Percentiles rank a stretch among this genome's conserved stretches.
Evolutionary conservation across 1,140 invertebrate genomes (phyloP).

Genomic region (Musca domestica): DNA sequence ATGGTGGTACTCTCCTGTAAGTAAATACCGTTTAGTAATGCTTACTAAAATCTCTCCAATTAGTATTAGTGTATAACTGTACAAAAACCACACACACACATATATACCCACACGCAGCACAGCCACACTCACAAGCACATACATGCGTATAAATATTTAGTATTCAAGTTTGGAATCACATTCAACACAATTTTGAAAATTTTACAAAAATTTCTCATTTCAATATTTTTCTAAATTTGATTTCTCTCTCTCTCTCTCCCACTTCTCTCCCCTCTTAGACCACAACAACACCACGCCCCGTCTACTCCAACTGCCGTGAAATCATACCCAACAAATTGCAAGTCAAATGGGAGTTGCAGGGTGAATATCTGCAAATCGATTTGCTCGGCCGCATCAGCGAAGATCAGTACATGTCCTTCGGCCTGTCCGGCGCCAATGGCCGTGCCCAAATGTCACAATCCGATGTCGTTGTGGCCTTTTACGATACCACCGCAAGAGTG

Average conservation of each 20-base stretch:
- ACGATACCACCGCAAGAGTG: slow-evolving; percentile 65
- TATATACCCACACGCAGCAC: background rate
- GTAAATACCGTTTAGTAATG: slow-evolving; percentile 54
- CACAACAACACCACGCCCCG: slow-evolving; percentile 60
- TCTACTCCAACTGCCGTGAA: slow-evolving; percentile 73
- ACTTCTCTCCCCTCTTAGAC: slow-evolving; percentile 50
- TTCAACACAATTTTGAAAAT: too few species aligned
- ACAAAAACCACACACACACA: background rate
- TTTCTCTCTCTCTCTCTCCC: too few species aligned
- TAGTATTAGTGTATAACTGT: background rate
- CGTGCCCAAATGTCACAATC: slow-evolving; percentile 72
- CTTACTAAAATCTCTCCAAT: background rate
- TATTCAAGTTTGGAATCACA: too few species aligned
- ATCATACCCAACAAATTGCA: slow-evolving; percentile 74
- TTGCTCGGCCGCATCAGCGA: slow-evolving; percentile 73
- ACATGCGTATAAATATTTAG: background rate
- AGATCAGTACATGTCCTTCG: slow-evolving; percentile 86
- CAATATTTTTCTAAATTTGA: background rate
- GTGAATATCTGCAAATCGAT: slow-evolving; percentile 72
- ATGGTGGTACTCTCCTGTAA: slow-evolving; percentile 89
- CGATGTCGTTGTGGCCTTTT: slow-evolving; percentile 82
- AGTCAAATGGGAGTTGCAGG: slow-evolving; percentile 76
- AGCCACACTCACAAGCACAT: background rate
- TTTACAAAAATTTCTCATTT: background rate
- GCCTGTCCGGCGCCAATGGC: slow-evolving; percentile 73